Percentiles rank a stretch among this genome's conserved stretches.
Conservation (phyloP, 2,888 invertebrate genomes). For the Drosophila vallismaia region DNA sequence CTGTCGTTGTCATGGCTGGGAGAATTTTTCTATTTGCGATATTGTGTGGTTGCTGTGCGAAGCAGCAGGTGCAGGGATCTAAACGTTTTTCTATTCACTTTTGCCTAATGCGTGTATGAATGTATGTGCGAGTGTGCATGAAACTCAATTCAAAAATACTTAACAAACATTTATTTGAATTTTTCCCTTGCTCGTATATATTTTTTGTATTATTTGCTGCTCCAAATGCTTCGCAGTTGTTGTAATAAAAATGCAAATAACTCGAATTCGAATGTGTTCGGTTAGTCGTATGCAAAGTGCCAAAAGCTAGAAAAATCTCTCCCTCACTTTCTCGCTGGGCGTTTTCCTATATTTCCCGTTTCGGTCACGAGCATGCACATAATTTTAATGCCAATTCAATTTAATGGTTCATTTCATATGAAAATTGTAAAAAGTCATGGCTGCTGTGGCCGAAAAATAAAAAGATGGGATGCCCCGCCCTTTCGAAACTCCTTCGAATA, state of each 20-base stretch:
- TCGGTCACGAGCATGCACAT: slow-evolving; percentile 56
- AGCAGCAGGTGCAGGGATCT: slow-evolving; percentile 72
- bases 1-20: slow-evolving; percentile 26
- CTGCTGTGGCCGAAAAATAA: slow-evolving; percentile 64
- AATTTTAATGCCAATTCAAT: slow-evolving; percentile 79
- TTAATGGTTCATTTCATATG: slow-evolving; percentile 79
- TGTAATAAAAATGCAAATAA: slow-evolving; percentile 79
- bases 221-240: slow-evolving; percentile 60
- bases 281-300: slow-evolving; percentile 70
- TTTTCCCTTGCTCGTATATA: slow-evolving; percentile 36
- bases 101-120: slow-evolving; percentile 47
- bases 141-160: slow-evolving; percentile 78
- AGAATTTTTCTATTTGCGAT: slow-evolving; percentile 11
- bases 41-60: slow-evolving; percentile 27
- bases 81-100: slow-evolving; percentile 51
- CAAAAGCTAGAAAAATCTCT: slow-evolving; percentile 62
- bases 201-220: slow-evolving; percentile 34
- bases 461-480: slow-evolving; percentile 33
- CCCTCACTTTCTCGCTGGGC: background rate
- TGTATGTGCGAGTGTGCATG: slow-evolving; percentile 40
- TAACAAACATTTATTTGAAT: slow-evolving; percentile 78
- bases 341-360: slow-evolving; percentile 27
- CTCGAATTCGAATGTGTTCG: slow-evolving; percentile 65
- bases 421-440: slow-evolving; percentile 78
- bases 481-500: slow-evolving; percentile 25